Conservation (phyloP, 2,888 invertebrate genomes). For the Rugalucina vietnamica region DNA sequence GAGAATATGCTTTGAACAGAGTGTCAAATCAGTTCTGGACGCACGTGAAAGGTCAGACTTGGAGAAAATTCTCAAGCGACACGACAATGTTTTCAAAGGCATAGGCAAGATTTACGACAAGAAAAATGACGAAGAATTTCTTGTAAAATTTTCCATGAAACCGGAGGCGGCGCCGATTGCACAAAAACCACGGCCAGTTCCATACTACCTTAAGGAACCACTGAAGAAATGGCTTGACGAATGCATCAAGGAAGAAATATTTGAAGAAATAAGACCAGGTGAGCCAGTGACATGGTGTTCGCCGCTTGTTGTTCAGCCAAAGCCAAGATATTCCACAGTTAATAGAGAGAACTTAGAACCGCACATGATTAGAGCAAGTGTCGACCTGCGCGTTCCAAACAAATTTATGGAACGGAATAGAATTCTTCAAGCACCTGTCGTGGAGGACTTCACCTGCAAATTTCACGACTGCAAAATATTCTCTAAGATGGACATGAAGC, state of each 20-base stretch:
- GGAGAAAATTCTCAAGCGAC: not conserved
- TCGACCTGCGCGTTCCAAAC: not conserved
- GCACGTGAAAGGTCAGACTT: not conserved
- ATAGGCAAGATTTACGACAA: not conserved
- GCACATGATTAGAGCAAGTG: constrained; percentile 28
- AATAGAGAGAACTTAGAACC: constrained; percentile 21
- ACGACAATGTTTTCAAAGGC: not conserved
- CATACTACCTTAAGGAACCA: not conserved
- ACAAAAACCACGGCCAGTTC: not conserved
- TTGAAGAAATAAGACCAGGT: constrained; percentile 1
- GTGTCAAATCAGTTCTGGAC: not conserved
- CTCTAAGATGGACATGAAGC: constrained; percentile 14
- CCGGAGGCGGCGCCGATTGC: not conserved
- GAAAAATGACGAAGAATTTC: not conserved
- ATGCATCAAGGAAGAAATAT: constrained; percentile 26
- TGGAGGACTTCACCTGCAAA: constrained; percentile 39
- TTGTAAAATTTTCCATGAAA: not conserved
- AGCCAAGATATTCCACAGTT: not conserved
- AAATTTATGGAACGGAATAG: constrained; percentile 17
- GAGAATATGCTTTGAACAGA: not conserved
- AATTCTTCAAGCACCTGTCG: constrained; percentile 26
- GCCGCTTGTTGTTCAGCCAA: constrained; percentile 28
- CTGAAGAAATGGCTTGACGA: not conserved
- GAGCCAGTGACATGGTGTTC: constrained; percentile 30
- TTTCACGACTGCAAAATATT: constrained; percentile 18